Conservation (phyloP, 92 coral and sea anemone species). For the Bergia sp. region DNA sequence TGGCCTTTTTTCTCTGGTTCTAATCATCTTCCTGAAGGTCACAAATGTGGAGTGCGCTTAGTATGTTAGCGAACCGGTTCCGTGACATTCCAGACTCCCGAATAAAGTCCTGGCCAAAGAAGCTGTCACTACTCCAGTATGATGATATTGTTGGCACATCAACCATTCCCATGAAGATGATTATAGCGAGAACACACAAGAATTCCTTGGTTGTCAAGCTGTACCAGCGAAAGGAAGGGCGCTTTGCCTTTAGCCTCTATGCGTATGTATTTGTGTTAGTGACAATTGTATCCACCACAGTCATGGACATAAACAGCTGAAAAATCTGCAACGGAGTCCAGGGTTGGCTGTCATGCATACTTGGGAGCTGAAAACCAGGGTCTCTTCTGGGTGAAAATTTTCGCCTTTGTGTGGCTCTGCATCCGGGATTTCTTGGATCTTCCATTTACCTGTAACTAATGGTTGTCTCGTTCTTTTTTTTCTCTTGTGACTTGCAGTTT, state of each 20-base stretch:
- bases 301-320: conserved; percentile 12
- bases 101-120: conserved; percentile 21
- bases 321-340: conserved; percentile 10
- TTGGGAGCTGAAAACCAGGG: conserved; percentile 45
- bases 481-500: background rate
- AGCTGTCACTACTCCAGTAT: conserved; percentile 12
- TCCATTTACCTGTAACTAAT: background rate
- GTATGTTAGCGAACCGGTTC: conserved; percentile 22
- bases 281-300: conserved; percentile 18
- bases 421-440: background rate
- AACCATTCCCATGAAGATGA: conserved; percentile 32
- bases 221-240: conserved; percentile 30
- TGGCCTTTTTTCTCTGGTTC: background rate
- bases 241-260: conserved; percentile 16
- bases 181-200: conserved; percentile 2
- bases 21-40: conserved; percentile 12
- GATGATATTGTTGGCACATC: conserved; percentile 13
- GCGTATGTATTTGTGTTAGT: conserved; percentile 26
- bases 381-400: conserved; percentile 27
- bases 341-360: background rate
- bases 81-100: conserved; percentile 33
- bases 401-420: conserved; percentile 9
- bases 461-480: background rate
- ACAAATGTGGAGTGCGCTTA: conserved; percentile 13
- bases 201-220: conserved; percentile 7